These are phyloP conservation scores for Machimus atricapillus DNA, from an alignment of 2,888 invertebrate species.

Conservation along the genomic window DNA sequence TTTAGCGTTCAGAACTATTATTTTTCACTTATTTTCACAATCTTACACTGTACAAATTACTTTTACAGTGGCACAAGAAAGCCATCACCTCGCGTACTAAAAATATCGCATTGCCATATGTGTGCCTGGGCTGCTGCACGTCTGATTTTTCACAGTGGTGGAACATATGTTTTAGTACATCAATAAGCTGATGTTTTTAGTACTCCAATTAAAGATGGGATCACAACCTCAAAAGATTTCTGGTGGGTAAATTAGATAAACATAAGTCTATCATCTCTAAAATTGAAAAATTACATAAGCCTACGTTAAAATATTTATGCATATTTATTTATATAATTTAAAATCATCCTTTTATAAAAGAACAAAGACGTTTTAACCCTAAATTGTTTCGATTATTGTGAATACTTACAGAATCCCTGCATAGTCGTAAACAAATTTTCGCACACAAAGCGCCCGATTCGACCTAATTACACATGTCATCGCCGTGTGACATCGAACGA, in stretches of 20 bases:
- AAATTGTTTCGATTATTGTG: not conserved
- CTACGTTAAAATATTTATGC: not conserved
- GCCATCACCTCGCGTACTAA: slow-evolving; percentile 7
- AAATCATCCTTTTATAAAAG: not conserved
- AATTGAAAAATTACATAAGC: not conserved
- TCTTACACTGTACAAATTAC: not conserved
- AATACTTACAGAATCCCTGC: not conserved
- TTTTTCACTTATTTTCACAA: not conserved
- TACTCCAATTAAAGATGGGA: not conserved
- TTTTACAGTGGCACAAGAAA: not conserved
- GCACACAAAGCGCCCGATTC: not conserved
- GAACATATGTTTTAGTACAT: not conserved
- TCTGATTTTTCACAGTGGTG: not conserved
- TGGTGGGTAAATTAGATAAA: not conserved
- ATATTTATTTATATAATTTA: not conserved
- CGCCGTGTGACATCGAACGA: not conserved
- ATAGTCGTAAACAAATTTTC: not conserved
- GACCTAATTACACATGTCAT: not conserved
- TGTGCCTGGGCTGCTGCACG: not conserved
- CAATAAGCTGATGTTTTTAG: not conserved
- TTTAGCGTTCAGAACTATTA: not conserved
- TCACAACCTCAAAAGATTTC: not conserved
- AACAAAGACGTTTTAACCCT: not conserved
- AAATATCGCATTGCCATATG: not conserved
- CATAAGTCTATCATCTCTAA: not conserved